Conservation (phyloP, 1,140 invertebrate genomes). For the Drosophila biarmipes region DNA sequence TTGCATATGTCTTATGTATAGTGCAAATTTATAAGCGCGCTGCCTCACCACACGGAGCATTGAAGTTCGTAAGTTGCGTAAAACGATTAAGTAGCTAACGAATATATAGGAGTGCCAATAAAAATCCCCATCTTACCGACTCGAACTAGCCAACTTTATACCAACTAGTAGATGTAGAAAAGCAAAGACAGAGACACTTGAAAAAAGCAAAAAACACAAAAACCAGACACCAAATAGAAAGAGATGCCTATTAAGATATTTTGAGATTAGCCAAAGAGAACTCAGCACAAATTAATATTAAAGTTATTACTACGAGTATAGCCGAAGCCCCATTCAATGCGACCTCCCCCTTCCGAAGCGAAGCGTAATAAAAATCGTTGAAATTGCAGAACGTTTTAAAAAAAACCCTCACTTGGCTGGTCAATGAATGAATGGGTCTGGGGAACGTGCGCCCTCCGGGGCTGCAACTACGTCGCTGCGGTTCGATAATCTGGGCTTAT, state of each 20-base stretch:
- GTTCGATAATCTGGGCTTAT: slow-evolving; percentile 35
- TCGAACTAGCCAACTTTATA: slow-evolving; percentile 39
- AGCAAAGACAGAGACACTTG: background rate
- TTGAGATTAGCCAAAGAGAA: slow-evolving; percentile 12
- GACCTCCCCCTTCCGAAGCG: slow-evolving; percentile 14
- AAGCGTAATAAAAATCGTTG: slow-evolving; percentile 69
- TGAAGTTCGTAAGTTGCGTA: slow-evolving; percentile 13
- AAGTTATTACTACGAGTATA: slow-evolving; percentile 29
- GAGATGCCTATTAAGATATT: slow-evolving; percentile 13
- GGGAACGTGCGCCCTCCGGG: slow-evolving; percentile 12
- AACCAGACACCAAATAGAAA: slow-evolving; percentile 13
- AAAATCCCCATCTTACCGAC: slow-evolving; percentile 1
- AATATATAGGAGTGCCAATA: background rate
- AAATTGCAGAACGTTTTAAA: slow-evolving; percentile 62
- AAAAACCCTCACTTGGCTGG: slow-evolving; percentile 27
- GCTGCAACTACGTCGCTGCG: slow-evolving; percentile 23
- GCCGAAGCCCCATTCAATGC: slow-evolving; percentile 23
- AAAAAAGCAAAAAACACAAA: background rate
- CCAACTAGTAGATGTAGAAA: slow-evolving; percentile 12
- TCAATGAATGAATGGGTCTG: slow-evolving; percentile 27
- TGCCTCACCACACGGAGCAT: slow-evolving; percentile 11
- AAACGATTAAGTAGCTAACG: slow-evolving; percentile 11
- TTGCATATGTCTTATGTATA: slow-evolving; percentile 32
- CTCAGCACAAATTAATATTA: slow-evolving; percentile 50
- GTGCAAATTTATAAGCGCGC: slow-evolving; percentile 47